Base-by-base conservation (phyloP, 2,888 invertebrate species). In the Camptogramma bilineatum region DNA sequence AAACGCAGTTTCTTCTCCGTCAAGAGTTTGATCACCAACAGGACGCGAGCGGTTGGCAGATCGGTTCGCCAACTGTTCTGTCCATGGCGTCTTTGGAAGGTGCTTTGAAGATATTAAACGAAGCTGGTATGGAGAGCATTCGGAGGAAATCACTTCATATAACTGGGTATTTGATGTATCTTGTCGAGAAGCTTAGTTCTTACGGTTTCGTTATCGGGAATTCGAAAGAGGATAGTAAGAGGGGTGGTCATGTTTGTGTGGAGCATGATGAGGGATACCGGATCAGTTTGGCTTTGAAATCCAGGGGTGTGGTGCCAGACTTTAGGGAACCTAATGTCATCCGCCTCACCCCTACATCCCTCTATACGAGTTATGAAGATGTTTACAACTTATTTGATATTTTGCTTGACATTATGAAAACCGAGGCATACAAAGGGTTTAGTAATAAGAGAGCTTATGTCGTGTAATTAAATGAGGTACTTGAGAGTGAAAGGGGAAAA, bases 21-120 rank as follows among this genome's bases (percentile, higher is more conserved):
- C 91, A 90, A 70, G 77, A 87, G 21, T 91, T 90, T 39, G 90
- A 91, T 1, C 91, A 89, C 18, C 81, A 88, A 42, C 73, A 84
- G 67, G 79, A 86, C 46, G 90, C 87, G 0, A 84, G 78, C 17
- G 91, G 91, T 1, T 88, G 86, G 88, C 91, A 88, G 64, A 84
- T 90, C 1, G 88, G 90, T 5, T 77, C 87, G 0, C 91, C 91
- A 0, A 73, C 76, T 9, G 53, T 91, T 1, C 67, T 91, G 0
- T 84, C 91, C 0, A 88, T 88, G 86, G 89, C 88, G 0, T 71
- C 85, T 4, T 73, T 91, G 10, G 89, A 91, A 72, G 90, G 90
- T 0, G 78, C 90, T 5, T 73, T 91, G 42, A 85, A 77, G 63
- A 82, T 90, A 9, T 79, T 83, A 18, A 72, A 78, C 4, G 87